Evolutionary conservation across 1,140 invertebrate genomes (phyloP).

Genomic region (Eupristina koningsbergeri): DNA sequence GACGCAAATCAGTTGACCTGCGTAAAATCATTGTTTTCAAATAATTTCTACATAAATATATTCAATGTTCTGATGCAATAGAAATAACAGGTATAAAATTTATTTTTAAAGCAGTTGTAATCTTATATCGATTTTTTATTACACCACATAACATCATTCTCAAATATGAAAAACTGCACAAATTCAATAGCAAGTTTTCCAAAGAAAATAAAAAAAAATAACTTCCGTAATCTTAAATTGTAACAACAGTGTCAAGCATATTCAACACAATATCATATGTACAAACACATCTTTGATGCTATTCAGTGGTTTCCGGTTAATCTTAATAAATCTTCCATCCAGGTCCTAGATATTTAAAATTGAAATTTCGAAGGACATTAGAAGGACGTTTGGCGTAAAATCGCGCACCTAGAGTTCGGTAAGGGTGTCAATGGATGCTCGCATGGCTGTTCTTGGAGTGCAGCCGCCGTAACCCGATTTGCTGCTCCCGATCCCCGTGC

Average conservation of each 20-base stretch:
- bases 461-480: constrained; percentile 55
- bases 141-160: not conserved
- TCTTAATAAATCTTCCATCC: not conserved
- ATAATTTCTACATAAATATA: too few species aligned
- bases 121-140: not conserved
- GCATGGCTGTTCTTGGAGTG: constrained; percentile 59
- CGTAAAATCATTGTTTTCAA: too few species aligned
- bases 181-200: not conserved
- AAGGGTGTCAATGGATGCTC: constrained; percentile 73
- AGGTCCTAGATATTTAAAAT: not conserved
- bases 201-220: not conserved
- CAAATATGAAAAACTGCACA: not conserved
- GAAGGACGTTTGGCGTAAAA: not conserved
- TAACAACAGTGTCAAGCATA: constrained; percentile 9
- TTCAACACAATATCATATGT: not conserved
- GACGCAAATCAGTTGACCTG: too few species aligned
- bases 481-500: constrained; percentile 62
- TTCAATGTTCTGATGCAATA: too few species aligned
- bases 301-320: constrained; percentile 1
- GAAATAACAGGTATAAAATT: not conserved
- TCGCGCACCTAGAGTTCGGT: constrained; percentile 62
- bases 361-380: not conserved
- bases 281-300: constrained; percentile 21
- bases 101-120: not conserved
- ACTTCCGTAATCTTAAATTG: not conserved